These are phyloP conservation scores for Rhamphomyia laevipes DNA, from an alignment of 2,888 invertebrate genomes.

Conservation along the genomic window DNA sequence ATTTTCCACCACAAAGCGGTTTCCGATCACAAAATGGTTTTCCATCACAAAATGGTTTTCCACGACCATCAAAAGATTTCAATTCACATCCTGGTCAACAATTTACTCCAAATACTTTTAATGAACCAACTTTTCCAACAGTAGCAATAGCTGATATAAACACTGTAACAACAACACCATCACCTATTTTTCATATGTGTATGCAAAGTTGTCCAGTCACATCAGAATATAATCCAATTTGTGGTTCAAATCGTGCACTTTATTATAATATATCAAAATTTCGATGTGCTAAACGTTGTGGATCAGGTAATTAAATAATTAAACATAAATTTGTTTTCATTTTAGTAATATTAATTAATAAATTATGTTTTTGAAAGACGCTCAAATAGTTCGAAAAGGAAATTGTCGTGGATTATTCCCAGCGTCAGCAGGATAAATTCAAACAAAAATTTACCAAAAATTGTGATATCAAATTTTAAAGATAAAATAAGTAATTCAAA, in stretches of 20 bases:
- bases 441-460: too few relatives aligned
- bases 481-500: too few relatives aligned
- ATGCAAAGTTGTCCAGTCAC: constrained; percentile 30
- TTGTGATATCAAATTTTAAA: too few relatives aligned
- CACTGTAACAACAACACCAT: constrained; percentile 16
- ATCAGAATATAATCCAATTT: constrained; percentile 33
- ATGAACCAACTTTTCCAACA: constrained; percentile 7
- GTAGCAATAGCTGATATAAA: constrained; percentile 22
- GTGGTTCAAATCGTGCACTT: constrained; percentile 27
- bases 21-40: too few relatives aligned
- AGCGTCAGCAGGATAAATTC: constrained; percentile 24
- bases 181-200: constrained; percentile 24
- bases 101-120: not conserved
- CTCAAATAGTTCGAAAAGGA: constrained; percentile 28
- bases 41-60: too few relatives aligned
- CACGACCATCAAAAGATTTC: too few relatives aligned
- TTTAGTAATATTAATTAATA: not conserved
- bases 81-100: too few relatives aligned
- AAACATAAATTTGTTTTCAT: not conserved
- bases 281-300: constrained; percentile 30
- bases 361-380: constrained; percentile 20
- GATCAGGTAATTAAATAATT: constrained; percentile 24
- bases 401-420: constrained; percentile 28
- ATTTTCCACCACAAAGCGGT: too few relatives aligned
- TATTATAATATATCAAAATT: constrained; percentile 32